Percentiles rank a stretch among this genome's conserved stretches.
phyloP scores from a whole-genome alignment of 2,113 vertebrate genomes.

The Pomatostomus ruficeps region DNA sequence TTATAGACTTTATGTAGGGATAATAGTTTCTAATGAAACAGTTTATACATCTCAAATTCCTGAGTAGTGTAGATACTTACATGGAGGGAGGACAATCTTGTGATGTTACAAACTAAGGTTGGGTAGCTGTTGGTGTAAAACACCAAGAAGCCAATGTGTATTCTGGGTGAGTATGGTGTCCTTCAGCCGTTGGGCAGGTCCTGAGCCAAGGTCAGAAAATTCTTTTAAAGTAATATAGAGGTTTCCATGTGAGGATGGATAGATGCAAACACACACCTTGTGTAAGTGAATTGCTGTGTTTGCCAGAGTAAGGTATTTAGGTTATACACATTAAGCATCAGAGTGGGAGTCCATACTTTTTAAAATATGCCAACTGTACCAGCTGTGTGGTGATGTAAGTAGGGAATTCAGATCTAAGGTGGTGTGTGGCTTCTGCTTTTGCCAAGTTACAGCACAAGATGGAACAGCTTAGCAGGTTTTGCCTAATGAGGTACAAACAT shows the following conservation, averaged over 20 bases:
- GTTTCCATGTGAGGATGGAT: not conserved
- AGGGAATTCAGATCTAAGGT: not conserved
- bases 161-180: not conserved
- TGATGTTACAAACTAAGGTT: rapidly evolving
- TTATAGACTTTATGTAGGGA: not conserved
- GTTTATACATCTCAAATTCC: not conserved
- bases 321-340: not conserved
- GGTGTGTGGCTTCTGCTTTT: not conserved
- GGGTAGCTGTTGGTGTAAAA: not conserved
- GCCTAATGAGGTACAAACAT: not conserved
- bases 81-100: no score
- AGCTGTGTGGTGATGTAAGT: not conserved
- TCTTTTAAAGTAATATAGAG: not conserved
- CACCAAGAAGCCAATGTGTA: rapidly evolving
- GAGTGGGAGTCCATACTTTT: not conserved
- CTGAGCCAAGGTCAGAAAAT: not conserved
- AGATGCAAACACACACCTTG: rapidly evolving
- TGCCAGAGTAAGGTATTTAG: not conserved
- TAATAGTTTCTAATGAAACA: not conserved
- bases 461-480: constrained; percentile 37
- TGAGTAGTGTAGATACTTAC: not conserved
- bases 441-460: not conserved
- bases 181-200: not conserved
- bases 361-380: not conserved
- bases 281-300: not conserved